These are phyloP conservation scores for Hycleus cichorii DNA, from an alignment of 1,140 invertebrate genomes.

Conservation along the genomic window DNA sequence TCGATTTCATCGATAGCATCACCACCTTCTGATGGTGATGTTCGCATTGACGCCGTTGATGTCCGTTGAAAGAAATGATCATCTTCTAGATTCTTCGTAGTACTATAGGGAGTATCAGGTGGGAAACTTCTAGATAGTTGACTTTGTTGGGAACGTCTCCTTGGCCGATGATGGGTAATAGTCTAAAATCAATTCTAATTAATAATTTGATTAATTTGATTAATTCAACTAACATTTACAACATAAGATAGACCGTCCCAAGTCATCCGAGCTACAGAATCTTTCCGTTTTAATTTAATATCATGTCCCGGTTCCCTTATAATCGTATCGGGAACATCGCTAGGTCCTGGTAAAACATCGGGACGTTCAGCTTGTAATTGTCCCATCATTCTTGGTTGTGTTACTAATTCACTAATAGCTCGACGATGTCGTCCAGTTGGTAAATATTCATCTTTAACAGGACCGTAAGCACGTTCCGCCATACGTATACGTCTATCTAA, in stretches of 20 bases:
- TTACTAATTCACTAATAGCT: constrained; percentile 22
- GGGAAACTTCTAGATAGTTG: constrained; percentile 52
- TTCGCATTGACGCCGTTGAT: constrained; percentile 10
- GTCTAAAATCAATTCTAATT: constrained; percentile 38
- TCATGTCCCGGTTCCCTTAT: constrained; percentile 40
- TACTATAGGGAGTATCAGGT: constrained; percentile 34
- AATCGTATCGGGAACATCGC: constrained; percentile 38
- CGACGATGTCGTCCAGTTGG: constrained; percentile 12
- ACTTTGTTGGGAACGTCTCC: constrained; percentile 42
- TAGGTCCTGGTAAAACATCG: constrained; percentile 36
- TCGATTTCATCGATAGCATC: constrained; percentile 22
- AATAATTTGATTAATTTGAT: no score
- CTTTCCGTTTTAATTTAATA: constrained; percentile 42
- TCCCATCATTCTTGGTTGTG: constrained; percentile 13
- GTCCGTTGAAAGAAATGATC: constrained; percentile 38
- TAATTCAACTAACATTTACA: constrained; percentile 53
- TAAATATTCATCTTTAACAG: constrained; percentile 38
- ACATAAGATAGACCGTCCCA: constrained; percentile 52
- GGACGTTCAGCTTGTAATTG: constrained; percentile 30
- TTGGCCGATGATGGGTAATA: constrained; percentile 43
- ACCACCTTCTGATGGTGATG: constrained; percentile 19
- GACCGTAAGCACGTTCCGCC: constrained; percentile 44
- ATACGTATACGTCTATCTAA: constrained; percentile 64
- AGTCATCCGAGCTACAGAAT: constrained; percentile 52
- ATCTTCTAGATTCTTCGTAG: constrained; percentile 26